These are phyloP conservation scores for Acronicta aceris DNA, from an alignment of 2,888 invertebrate species.

Conservation along the genomic window DNA sequence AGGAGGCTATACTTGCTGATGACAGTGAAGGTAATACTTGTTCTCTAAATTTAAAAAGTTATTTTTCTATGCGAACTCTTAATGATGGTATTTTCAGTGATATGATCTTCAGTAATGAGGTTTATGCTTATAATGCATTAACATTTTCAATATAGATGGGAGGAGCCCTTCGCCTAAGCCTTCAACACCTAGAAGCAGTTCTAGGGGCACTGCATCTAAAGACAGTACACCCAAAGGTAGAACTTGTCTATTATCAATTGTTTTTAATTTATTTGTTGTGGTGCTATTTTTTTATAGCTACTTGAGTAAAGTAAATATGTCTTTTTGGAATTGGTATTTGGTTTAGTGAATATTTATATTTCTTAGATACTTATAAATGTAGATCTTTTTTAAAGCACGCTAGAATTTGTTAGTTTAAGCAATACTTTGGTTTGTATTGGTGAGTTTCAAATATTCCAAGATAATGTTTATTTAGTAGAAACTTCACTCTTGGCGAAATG, in stretches of 20 bases:
- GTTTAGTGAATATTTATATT: no score
- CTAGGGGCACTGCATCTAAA: conserved; percentile 82
- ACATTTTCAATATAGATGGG: conserved; percentile 70
- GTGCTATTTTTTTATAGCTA: conserved; percentile 21
- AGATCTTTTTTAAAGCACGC: no score
- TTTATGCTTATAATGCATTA: conserved; percentile 47
- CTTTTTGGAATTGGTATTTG: no score
- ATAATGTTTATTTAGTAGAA: no score
- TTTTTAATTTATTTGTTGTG: conserved; percentile 27
- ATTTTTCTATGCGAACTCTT: conserved; percentile 5
- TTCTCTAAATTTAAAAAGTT: conserved; percentile 8
- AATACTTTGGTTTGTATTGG: no score
- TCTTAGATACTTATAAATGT: no score
- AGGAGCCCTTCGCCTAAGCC: conserved; percentile 82
- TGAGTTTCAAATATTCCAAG: no score
- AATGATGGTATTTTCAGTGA: conserved; percentile 11
- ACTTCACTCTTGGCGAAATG: no score
- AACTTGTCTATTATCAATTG: conserved; percentile 47
- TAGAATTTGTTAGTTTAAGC: no score
- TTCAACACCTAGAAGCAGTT: conserved; percentile 81
- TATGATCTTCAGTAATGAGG: conserved; percentile 3
- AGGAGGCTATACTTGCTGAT: conserved; percentile 78
- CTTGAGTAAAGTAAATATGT: neutral
- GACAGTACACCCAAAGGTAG: conserved; percentile 85
- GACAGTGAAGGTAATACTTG: conserved; percentile 80